A percentile compares a stretch with the other conserved stretches of the same genome.
phyloP scores from a whole-genome alignment of 2,888 invertebrate genomes.

The Diarsia rubi region DNA sequence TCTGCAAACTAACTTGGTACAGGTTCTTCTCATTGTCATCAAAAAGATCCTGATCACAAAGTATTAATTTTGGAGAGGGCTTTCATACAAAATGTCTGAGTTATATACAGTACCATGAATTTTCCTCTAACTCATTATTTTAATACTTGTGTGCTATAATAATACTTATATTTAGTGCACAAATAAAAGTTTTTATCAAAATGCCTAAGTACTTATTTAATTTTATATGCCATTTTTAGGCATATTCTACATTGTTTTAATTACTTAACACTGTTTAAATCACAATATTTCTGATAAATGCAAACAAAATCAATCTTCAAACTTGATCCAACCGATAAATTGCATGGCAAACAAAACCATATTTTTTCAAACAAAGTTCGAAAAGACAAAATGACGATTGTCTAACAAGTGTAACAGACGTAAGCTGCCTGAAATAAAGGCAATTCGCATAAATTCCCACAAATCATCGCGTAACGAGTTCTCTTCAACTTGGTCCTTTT shows the following conservation, averaged over 20 bases:
- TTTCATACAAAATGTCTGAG: neutral
- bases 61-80: neutral
- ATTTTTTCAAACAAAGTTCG: slow-evolving; percentile 30
- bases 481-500: slow-evolving; percentile 49
- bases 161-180: too few species aligned
- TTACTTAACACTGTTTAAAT: neutral
- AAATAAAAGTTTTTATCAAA: too few species aligned
- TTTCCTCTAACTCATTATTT: neutral
- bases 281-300: neutral
- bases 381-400: slow-evolving; percentile 45
- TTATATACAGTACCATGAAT: neutral
- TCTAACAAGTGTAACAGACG: slow-evolving; percentile 47
- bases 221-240: too few species aligned
- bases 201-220: too few species aligned
- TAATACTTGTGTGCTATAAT: neutral
- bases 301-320: neutral
- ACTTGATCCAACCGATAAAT: neutral
- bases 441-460: slow-evolving; percentile 39
- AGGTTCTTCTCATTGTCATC: neutral
- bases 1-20: neutral
- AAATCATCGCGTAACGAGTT: slow-evolving; percentile 62
- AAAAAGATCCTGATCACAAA: neutral
- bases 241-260: neutral
- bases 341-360: slow-evolving; percentile 8
- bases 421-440: slow-evolving; percentile 45